These are phyloP conservation scores for Zootoca vivipara DNA, from an alignment of 2,113 vertebrate genomes.

Conservation along the genomic window DNA sequence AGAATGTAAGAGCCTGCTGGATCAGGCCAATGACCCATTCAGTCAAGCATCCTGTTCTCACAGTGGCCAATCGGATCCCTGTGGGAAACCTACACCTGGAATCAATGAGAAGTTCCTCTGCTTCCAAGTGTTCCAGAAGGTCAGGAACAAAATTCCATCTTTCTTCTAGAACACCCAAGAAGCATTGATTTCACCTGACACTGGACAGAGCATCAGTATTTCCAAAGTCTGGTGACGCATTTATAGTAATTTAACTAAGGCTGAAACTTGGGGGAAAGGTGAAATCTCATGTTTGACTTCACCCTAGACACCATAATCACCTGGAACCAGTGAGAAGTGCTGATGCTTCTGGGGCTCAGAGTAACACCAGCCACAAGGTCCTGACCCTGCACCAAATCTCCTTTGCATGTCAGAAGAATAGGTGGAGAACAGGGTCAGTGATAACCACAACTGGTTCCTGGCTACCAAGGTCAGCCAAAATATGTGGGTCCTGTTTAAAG, in stretches of 20 bases:
- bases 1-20: too few relatives aligned
- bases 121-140: not conserved
- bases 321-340: not conserved
- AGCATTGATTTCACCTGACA: not conserved
- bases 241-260: too few relatives aligned
- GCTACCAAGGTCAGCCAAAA: too few relatives aligned
- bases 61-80: too few relatives aligned
- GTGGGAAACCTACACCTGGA: not conserved
- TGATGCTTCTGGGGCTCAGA: not conserved
- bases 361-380: not conserved
- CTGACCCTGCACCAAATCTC: not conserved
- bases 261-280: not conserved
- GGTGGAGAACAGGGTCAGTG: not conserved
- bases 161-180: not conserved
- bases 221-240: too few relatives aligned
- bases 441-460: too few relatives aligned
- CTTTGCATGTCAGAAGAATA: not conserved
- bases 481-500: not conserved
- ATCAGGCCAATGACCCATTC: too few relatives aligned
- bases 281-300: not conserved
- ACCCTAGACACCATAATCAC: not conserved
- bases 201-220: too few relatives aligned
- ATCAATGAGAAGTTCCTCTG: not conserved
- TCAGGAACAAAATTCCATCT: not conserved
- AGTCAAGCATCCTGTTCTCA: too few relatives aligned